These are phyloP conservation scores for Hippocampus zosterae DNA, from an alignment of 2,113 vertebrate species.

Conservation along the genomic window DNA sequence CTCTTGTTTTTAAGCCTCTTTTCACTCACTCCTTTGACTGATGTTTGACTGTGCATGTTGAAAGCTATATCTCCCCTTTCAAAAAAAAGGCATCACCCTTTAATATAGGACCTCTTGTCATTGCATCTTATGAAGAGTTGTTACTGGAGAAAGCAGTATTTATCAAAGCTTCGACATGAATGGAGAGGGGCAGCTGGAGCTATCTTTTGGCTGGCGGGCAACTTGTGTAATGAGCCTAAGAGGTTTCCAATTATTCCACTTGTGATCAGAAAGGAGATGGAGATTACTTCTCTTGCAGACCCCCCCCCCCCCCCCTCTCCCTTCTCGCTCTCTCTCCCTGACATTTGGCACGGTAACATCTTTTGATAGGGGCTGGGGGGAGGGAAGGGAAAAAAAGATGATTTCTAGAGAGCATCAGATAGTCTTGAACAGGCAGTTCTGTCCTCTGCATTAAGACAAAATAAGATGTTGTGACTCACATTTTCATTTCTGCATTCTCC, in stretches of 20 bases:
- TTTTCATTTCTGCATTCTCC: constrained; percentile 33
- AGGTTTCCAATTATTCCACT: constrained; percentile 76
- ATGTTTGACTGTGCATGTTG: constrained; percentile 55
- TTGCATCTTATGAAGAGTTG: constrained; percentile 58
- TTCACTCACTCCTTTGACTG: constrained; percentile 26
- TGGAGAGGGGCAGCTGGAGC: constrained; percentile 64
- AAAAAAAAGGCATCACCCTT: constrained; percentile 55
- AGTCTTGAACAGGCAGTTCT: constrained; percentile 72
- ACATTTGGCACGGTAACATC: constrained; percentile 66
- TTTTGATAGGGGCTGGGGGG: constrained; percentile 61
- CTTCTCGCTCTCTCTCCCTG: constrained; percentile 24
- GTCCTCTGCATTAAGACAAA: constrained; percentile 64
- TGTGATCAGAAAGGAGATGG: constrained; percentile 67
- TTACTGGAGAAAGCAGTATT: constrained; percentile 58
- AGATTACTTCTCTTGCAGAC: constrained; percentile 59
- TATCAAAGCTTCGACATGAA: constrained; percentile 68
- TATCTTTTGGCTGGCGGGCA: constrained; percentile 68
- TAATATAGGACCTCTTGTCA: constrained; percentile 63
- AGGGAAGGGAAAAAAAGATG: constrained; percentile 16
- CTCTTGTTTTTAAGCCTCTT: constrained; percentile 44
- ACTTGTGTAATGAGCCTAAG: constrained; percentile 73
- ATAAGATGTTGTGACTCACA: constrained; percentile 55
- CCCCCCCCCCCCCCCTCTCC: constrained; percentile 32
- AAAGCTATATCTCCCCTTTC: constrained; percentile 50
- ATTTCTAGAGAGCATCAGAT: constrained; percentile 65